Base-by-base conservation (phyloP, 2,113 vertebrate genomes). In the Oncorhynchus tshawytscha region DNA sequence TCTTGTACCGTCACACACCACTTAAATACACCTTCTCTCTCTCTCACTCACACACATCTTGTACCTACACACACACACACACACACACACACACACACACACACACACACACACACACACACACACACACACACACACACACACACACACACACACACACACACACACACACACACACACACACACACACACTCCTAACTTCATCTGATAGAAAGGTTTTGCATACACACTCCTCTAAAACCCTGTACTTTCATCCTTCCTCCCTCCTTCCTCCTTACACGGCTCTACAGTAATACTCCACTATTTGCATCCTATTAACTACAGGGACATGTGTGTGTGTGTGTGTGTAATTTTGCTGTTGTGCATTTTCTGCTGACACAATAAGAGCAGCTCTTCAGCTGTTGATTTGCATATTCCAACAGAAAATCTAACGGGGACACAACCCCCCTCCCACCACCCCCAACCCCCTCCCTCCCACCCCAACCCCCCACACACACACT, bases 321-420 rank as follows among this genome's bases (percentile, higher is more conserved):
- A n/a, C 57, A 22, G 15, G 20, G 57, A 15, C 16, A 5, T 3
- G 64, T 74, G 75, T 67, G 49, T 24, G 65, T 51, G 72, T 78
- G 75, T 60, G 70, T 79, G 69, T 57, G 80, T 51, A 51, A 4
- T 51, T 51, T 51, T 51, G 49, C 15, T 16, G 49, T 0, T 51
- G 49, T n/a, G 5, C 57, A n/a, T 22, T 86, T 75, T 87, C 82
- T 86, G 81, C 84, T 83, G 78, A 82, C 82, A 89, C 86, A 87
- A 89, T 82, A 76, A 79, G 76, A 85, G 88, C 72, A 71, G 80
- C 85, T 88, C 31, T 34, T 34, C 31, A 34, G 31, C 34, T 39
- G 34, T 39, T 59, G 66, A 68, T 93, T 92, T 91, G 87, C 91
- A 91, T 91, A 88, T 86, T 90, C 81, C 84, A 78, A 84, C 78